Base-by-base conservation (phyloP, 2,797 vertebrate species). In the Karalla daura region DNA sequence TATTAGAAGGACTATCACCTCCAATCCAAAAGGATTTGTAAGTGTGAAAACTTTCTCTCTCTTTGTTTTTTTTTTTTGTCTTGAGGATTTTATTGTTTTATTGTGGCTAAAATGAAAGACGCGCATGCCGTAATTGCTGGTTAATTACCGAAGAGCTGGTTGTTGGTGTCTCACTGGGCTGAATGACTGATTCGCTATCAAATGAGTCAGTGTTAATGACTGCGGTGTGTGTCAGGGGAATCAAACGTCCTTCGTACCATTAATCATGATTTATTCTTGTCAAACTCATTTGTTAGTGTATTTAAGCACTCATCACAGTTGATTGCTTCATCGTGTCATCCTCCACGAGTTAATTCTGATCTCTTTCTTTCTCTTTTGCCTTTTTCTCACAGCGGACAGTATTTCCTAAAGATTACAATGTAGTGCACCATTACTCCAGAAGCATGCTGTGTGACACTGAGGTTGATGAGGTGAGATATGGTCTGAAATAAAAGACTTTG, bases 391-490 rank as follows among this genome's bases (percentile, higher is more conserved):
- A 95, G 94, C 82, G 87, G 50, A 63, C 80, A 45, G 92, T 93
- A 10, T 95, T 95, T 82, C 94, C 94, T 10, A 92, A 86, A 72
- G 78, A 95, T 83, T 95, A 95, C 74, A 18, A 83, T 60, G 87
- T 94, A 25, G 67, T 67, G 30, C 94, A 94, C 71, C 82, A 62
- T 76, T 94, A 93, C 76, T 87, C 79, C n/a, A 83, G 65, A 60
- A 90, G 52, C 77, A 87, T 93, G 78, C 77, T 93, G 44, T 94
- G 92, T 71, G 68, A 91, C 72, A 75, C 73, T 60, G 89, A 92
- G 86, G 94, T 95, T 76, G 94, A 93, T 84, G 40, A 70, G 72
- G n/a, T 43, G 27, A 33, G 7, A 2, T 49, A 28, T 59, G 7
- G 18, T 46, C 17, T 60, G 49, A n/a, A 33, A 8, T 41, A 53